These are phyloP conservation scores for Drosophila emarginata DNA, from an alignment of 2,888 invertebrate species.

Conservation along the genomic window DNA sequence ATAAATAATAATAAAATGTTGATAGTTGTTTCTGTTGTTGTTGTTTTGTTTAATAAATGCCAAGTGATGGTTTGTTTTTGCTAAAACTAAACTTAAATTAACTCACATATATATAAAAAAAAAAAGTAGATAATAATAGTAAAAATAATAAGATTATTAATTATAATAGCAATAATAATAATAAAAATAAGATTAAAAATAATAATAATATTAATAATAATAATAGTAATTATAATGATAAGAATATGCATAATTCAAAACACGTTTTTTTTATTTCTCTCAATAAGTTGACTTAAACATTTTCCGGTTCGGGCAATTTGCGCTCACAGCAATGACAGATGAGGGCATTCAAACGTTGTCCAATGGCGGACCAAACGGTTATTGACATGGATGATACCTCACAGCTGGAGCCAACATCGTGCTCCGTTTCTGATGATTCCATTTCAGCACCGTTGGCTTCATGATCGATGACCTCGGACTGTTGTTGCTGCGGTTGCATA, in stretches of 20 bases:
- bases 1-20: neutral
- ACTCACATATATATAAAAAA: constrained; percentile 19
- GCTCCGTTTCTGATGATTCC: constrained; percentile 42
- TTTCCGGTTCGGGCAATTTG: constrained; percentile 82
- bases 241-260: neutral
- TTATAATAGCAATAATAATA: constrained; percentile 6
- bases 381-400: constrained; percentile 81
- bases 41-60: constrained; percentile 1
- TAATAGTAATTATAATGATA: neutral
- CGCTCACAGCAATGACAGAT: constrained; percentile 82
- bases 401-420: constrained; percentile 77
- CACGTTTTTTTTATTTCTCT: neutral
- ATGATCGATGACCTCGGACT: constrained; percentile 15
- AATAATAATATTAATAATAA: neutral
- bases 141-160: constrained; percentile 12
- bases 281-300: constrained; percentile 72
- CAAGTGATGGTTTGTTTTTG: neutral
- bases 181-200: neutral
- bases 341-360: constrained; percentile 81
- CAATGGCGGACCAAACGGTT: constrained; percentile 81
- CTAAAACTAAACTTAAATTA: constrained; percentile 19
- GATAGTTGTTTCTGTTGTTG: neutral
- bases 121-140: constrained; percentile 17
- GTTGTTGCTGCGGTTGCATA: constrained; percentile 47
- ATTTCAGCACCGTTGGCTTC: constrained; percentile 30